Percentiles rank a stretch among this genome's conserved stretches.
These are phyloP conservation scores for Patella pellucida DNA, from an alignment of 2,888 invertebrate species.

Conservation along the genomic window DNA sequence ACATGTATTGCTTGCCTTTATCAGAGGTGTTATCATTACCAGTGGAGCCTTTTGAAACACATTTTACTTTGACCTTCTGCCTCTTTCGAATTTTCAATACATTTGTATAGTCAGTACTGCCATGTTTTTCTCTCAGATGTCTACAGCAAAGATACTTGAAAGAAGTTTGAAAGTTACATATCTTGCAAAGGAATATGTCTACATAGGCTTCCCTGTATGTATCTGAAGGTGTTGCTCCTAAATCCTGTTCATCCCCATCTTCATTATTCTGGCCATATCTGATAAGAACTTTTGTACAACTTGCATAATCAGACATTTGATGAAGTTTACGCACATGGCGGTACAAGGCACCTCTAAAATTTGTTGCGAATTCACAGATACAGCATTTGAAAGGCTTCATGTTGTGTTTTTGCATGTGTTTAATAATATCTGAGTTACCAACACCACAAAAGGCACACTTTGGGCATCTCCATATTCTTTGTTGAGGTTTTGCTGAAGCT, in stretches of 20 bases:
- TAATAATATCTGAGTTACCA: constrained; percentile 56
- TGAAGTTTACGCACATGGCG: constrained; percentile 63
- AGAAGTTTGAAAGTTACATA: constrained; percentile 52
- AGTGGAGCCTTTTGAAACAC: neutral
- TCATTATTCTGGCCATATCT: constrained; percentile 30
- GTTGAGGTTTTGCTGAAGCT: constrained; percentile 16
- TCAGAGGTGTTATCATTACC: constrained; percentile 1
- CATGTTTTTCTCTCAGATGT: constrained; percentile 56
- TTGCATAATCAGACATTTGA: constrained; percentile 45
- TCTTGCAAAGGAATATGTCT: constrained; percentile 48
- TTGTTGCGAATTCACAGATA: constrained; percentile 68
- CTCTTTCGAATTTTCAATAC: constrained; percentile 29
- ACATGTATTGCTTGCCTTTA: constrained; percentile 68
- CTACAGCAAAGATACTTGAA: constrained; percentile 49
- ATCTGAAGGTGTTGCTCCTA: neutral
- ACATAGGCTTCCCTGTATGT: constrained; percentile 31
- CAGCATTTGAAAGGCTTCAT: constrained; percentile 64
- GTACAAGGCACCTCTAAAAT: constrained; percentile 69
- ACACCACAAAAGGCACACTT: constrained; percentile 81
- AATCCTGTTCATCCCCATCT: neutral
- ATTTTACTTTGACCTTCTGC: constrained; percentile 20
- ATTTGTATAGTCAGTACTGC: constrained; percentile 47
- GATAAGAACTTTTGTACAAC: constrained; percentile 44
- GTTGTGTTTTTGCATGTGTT: constrained; percentile 59
- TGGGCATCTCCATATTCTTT: constrained; percentile 82